phyloP scores from a whole-genome alignment of 2,113 vertebrate species.

The Podarcis cretensis region DNA sequence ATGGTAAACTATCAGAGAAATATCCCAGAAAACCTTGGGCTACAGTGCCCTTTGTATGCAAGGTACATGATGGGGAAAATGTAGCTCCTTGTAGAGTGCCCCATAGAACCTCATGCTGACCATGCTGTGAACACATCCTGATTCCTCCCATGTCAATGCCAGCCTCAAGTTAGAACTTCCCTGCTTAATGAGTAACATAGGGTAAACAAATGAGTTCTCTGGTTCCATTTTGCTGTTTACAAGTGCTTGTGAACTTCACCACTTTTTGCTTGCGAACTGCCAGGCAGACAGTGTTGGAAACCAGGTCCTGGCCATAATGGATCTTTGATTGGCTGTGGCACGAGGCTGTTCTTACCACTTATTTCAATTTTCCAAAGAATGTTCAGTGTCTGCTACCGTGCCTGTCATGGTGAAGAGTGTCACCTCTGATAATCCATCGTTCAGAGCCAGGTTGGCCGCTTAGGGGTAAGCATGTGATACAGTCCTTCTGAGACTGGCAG shows the following conservation, averaged over 20 bases:
- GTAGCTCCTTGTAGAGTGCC: background rate
- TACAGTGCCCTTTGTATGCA: background rate
- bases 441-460: background rate
- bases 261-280: background rate
- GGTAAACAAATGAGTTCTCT: background rate
- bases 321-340: background rate
- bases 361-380: background rate
- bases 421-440: background rate
- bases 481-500: background rate
- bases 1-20: background rate
- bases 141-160: background rate
- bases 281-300: background rate
- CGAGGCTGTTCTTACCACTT: background rate
- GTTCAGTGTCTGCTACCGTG: background rate
- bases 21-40: background rate
- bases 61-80: background rate
- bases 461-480: background rate
- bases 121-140: background rate
- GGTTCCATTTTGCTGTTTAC: background rate
- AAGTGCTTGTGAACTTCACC: too few species aligned
- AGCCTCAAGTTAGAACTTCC: background rate
- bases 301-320: too few species aligned
- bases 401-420: background rate
- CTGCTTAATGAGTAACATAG: background rate
- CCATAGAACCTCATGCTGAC: background rate